Percentiles rank a stretch among this genome's conserved stretches.
Evolutionary conservation across 2,888 invertebrate species (phyloP).

Genomic region (Drosophila helvetica): DNA sequence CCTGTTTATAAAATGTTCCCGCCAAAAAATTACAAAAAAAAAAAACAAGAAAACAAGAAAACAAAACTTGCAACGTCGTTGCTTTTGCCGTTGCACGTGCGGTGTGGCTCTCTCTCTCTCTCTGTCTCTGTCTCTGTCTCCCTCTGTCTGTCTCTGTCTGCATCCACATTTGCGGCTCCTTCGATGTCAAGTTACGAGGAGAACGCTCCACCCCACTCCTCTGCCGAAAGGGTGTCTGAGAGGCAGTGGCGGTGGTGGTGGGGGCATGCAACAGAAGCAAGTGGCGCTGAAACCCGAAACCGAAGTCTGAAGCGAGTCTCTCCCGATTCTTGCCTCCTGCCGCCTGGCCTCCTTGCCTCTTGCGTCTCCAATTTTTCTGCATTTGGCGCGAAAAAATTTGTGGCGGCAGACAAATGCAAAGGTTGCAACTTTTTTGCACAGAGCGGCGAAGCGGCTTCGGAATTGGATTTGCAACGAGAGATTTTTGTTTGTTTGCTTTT

Average conservation of each 20-base stretch:
- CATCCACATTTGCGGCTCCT: constrained; percentile 20
- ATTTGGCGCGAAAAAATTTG: constrained; percentile 73
- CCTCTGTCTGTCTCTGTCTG: no score
- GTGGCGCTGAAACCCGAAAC: constrained; percentile 64
- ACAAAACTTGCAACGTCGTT: constrained; percentile 72
- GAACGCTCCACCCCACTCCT: constrained; percentile 5
- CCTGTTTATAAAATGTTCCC: constrained; percentile 68
- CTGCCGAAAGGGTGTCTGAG: constrained; percentile 58
- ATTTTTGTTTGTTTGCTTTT: constrained; percentile 50
- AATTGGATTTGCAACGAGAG: constrained; percentile 40
- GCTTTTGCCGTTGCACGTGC: constrained; percentile 72
- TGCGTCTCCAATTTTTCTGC: constrained; percentile 53
- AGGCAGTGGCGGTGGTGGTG: constrained; percentile 44
- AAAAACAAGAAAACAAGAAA: not conserved
- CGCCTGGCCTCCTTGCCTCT: not conserved
- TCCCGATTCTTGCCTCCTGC: constrained; percentile 19
- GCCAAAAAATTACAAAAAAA: constrained; percentile 53
- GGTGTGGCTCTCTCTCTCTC: constrained; percentile 16
- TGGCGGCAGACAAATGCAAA: constrained; percentile 70
- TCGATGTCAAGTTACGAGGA: constrained; percentile 69
- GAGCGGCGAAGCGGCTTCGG: constrained; percentile 9
- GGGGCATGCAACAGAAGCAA: not conserved
- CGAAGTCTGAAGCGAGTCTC: constrained; percentile 33
- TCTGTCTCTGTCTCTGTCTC: no score
- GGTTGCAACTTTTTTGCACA: constrained; percentile 63